Evolutionary conservation across 2,113 vertebrate genomes (phyloP).

Genomic region (Aegotheles bennettii): DNA sequence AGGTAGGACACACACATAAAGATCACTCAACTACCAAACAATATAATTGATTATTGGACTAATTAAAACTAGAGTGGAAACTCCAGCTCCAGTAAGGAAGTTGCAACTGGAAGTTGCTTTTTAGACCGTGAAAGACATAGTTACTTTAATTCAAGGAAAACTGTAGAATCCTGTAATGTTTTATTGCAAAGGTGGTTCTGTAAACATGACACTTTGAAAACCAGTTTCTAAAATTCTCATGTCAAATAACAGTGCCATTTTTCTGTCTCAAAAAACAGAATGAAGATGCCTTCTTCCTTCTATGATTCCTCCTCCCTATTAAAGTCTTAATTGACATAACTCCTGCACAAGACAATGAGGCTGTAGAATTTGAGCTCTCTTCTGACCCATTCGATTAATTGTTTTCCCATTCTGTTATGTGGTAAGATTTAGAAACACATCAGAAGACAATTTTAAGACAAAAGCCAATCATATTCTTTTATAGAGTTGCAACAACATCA

Average conservation of each 20-base stretch:
- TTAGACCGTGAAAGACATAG: background rate
- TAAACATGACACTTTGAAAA: background rate
- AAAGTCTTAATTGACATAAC: background rate
- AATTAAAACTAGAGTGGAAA: background rate
- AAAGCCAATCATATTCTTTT: background rate
- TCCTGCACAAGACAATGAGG: background rate
- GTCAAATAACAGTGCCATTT: background rate
- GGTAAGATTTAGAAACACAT: background rate
- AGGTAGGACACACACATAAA: background rate
- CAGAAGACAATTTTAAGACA: background rate
- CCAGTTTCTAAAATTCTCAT: background rate
- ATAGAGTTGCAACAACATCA: background rate
- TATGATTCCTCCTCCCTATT: background rate
- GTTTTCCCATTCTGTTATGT: background rate
- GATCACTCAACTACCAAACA: background rate
- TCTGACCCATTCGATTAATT: background rate
- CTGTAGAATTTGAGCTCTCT: background rate
- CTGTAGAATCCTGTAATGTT: rapidly evolving
- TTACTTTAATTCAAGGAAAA: background rate
- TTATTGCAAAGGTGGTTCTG: background rate
- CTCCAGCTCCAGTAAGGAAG: background rate
- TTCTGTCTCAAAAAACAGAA: background rate
- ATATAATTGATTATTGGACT: background rate
- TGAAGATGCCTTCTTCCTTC: background rate
- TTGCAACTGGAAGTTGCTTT: background rate